Base-by-base conservation (phyloP, 1,140 invertebrate genomes). In the Trachelipus rathkii region DNA sequence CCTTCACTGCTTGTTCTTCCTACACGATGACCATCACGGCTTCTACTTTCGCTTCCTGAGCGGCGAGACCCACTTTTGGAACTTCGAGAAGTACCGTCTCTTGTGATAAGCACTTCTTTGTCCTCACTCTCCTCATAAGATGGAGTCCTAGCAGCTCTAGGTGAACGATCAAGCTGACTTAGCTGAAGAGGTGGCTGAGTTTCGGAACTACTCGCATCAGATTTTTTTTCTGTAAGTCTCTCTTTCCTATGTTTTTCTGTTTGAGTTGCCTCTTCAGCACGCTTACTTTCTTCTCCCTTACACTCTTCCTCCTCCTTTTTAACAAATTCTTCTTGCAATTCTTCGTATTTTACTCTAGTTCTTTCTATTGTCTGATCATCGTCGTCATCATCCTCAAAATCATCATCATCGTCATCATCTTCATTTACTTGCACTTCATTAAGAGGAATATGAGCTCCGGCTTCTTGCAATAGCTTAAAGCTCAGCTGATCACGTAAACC, bases 381-480 rank as follows among this genome's bases (percentile, higher is more conserved):
- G 21, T 90, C 90, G 5, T 90, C 88, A 75, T 91, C 90, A 4
- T 68, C 77, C 68, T 82, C 79, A 46, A 75, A 79, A 10, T 82
- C 74, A 15, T 79, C 81, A 11, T 78, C 78, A 21, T 78, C 81
- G 72, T 78, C 78, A 11, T 79, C 78, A 15, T 82, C 81, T 10
- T 77, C 78, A 23, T 76, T 74, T 4, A 77, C 76, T 10, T 80
- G 82, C 0, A 79, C 82, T 9, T 81, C 82, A 44, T 78, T 74
- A 15, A 77, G 78, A 15, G 87, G 88, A 8, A 87, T 84, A 67
- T 85, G 87, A 9, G 89, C 89, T 43, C 91, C 91, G 5, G 90
- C 88, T 76, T 91, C 90, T 50, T 91, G 86, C 6, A 92, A 84
- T 71, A 92, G 82, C 80, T 88, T 89, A 24, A 91, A 81, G 43